Evolutionary conservation across 2,113 vertebrate species (phyloP).

Genomic region (Psilopsiagon aurifrons): DNA sequence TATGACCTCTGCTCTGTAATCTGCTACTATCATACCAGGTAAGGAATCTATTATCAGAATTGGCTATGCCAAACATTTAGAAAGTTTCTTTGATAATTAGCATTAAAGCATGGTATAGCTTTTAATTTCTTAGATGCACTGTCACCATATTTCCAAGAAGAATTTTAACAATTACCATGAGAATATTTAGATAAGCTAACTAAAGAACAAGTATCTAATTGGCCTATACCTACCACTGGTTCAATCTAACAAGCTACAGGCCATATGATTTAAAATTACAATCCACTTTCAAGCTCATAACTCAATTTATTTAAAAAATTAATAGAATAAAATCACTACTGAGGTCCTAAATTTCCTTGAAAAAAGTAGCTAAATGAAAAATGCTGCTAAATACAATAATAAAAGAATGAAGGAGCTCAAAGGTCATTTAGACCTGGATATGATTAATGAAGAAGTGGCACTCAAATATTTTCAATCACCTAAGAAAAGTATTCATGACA

Average conservation of each 20-base stretch:
- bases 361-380: background rate
- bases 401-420: background rate
- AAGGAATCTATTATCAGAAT: background rate
- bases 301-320: background rate
- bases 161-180: background rate
- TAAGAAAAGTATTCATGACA: background rate
- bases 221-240: background rate
- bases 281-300: background rate
- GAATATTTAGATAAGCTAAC: background rate
- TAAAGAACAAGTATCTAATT: background rate
- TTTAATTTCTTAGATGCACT: background rate
- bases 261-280: conserved; percentile 11
- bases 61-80: background rate
- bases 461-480: background rate
- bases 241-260: background rate
- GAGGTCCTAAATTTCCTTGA: background rate
- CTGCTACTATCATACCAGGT: background rate
- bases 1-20: background rate
- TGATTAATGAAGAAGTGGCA: background rate
- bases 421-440: background rate
- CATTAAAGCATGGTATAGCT: background rate
- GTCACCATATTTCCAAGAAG: background rate
- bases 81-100: background rate
- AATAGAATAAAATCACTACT: background rate
- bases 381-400: background rate